These are phyloP conservation scores for Malthinus flaveolus DNA, from an alignment of 2,888 invertebrate species.

Conservation along the genomic window DNA sequence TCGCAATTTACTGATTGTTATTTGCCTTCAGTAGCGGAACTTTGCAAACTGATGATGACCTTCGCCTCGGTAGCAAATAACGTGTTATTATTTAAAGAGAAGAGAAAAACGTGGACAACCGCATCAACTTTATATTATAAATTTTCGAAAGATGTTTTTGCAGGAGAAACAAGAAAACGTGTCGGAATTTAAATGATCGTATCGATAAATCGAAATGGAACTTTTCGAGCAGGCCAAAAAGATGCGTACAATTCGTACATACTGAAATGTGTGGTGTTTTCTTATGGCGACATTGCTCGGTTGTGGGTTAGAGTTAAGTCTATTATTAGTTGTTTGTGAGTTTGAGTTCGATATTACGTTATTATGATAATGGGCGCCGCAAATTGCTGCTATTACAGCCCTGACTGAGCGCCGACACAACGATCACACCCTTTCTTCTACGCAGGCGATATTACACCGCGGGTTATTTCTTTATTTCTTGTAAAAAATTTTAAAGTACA, in stretches of 20 bases:
- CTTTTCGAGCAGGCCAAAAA: no score
- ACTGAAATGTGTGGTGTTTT: no score
- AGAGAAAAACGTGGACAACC: constrained; percentile 22
- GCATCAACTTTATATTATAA: constrained; percentile 6
- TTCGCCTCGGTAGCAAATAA: constrained; percentile 21
- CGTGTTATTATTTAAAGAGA: constrained; percentile 16
- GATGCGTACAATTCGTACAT: no score
- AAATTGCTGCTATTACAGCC: constrained; percentile 45
- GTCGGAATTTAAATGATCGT: constrained; percentile 14
- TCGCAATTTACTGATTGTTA: constrained; percentile 16
- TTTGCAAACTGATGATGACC: constrained; percentile 21
- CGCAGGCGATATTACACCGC: constrained; percentile 26
- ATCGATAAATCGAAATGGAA: background rate
- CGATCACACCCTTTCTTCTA: constrained; percentile 27
- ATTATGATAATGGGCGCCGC: constrained; percentile 45
- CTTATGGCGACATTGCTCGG: no score
- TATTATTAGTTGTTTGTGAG: constrained; percentile 29
- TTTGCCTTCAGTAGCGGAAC: constrained; percentile 28
- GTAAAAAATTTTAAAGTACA: background rate
- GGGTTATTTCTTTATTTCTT: background rate
- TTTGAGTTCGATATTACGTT: constrained; percentile 42
- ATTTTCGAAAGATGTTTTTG: constrained; percentile 5
- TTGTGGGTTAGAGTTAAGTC: constrained; percentile 6
- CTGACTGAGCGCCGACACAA: constrained; percentile 29
- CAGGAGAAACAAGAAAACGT: constrained; percentile 14